Evolutionary conservation across 35 echinoderm and acorn worm species (phyloP), one percentile per base, ranked within the genome.

Genomic region (Ophioderma brevispina): DNA sequence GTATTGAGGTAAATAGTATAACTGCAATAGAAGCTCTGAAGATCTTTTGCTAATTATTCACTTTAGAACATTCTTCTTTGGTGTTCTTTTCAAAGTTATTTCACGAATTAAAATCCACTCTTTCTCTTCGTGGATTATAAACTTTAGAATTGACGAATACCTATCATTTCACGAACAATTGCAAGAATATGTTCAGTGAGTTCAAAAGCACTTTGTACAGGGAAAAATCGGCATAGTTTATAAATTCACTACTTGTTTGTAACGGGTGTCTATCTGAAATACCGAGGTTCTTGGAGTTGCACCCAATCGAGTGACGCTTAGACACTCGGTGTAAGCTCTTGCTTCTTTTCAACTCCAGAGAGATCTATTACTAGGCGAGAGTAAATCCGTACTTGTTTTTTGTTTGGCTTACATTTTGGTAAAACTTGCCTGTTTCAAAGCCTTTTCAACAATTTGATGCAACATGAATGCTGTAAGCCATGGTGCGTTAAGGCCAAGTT

Each of bases 391-490:
- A 37, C 46, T 21, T n/a, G n/a, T 2, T 1, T 70, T 31, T 1
- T 37, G 30, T 85, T 59, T 32, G 83, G 83, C 4, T 52, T 63
- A 76, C 87, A 25, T 89, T 39, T 35, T 79, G 43, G 63, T 42
- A 40, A 52, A 46, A 89, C 78, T 38, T 28, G 76, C 87, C 25
- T 37, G 77, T 89, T 89, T 89, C 21, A 89, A 76, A 4, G 77
- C 87, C 0, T 34, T 89, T 31, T 89, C 87, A 49, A 41, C 77
- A 21, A 76, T 78, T 55, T 89, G 87, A 28, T 89, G 87, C 23
- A 79, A 14, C 40, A 78, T 33, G 25, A 89, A 89, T 23, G 76
- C 76, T 25, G 59, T 70, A 6, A 80, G 33, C 87, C 87, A 89
- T 31, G 41, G 33, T 36, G 31, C 21, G 4, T 39, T 23, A 10